phyloP scores from a whole-genome alignment of 2,113 vertebrate species.

The Apeltes quadracus region DNA sequence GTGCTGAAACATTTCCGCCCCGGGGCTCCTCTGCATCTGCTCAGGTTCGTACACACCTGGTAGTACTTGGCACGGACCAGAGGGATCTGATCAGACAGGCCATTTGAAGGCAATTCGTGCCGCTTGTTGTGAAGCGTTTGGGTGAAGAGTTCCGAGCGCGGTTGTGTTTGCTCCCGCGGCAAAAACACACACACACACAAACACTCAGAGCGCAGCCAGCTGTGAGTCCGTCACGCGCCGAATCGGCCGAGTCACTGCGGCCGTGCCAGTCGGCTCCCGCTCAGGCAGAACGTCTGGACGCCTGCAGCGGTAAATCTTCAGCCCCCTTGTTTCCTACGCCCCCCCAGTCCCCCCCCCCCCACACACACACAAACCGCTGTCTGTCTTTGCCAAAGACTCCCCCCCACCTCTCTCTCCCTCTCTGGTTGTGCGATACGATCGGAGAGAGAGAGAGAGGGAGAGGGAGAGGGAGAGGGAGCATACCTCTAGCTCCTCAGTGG shows the following conservation, averaged over 20 bases:
- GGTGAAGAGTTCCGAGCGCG: neutral
- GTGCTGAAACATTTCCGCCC: neutral
- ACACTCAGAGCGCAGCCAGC: neutral
- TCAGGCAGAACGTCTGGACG: constrained; percentile 35
- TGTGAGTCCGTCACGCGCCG: constrained; percentile 8
- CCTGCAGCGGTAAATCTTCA: constrained; percentile 10
- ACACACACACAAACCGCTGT: constrained; percentile 2
- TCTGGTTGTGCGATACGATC: constrained; percentile 56
- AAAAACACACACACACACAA: neutral
- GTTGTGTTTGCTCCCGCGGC: neutral
- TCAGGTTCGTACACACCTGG: constrained; percentile 22
- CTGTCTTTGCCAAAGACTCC: constrained; percentile 6
- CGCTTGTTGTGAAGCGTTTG: neutral
- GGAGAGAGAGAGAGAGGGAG: constrained; percentile 27
- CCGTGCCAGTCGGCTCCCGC: constrained; percentile 49
- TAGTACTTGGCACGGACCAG: neutral
- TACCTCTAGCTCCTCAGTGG: constrained; percentile 42
- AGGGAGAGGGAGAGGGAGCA: too few relatives aligned
- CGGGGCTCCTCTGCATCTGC: constrained; percentile 16
- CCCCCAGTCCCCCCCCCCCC: neutral
- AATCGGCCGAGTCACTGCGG: constrained; percentile 30
- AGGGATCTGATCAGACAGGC: constrained; percentile 20
- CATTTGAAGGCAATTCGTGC: neutral
- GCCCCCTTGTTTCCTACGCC: constrained; percentile 17
- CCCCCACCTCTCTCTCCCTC: neutral